Conservation (phyloP, 2,888 invertebrate species). For the Plagodis pulveraria region DNA sequence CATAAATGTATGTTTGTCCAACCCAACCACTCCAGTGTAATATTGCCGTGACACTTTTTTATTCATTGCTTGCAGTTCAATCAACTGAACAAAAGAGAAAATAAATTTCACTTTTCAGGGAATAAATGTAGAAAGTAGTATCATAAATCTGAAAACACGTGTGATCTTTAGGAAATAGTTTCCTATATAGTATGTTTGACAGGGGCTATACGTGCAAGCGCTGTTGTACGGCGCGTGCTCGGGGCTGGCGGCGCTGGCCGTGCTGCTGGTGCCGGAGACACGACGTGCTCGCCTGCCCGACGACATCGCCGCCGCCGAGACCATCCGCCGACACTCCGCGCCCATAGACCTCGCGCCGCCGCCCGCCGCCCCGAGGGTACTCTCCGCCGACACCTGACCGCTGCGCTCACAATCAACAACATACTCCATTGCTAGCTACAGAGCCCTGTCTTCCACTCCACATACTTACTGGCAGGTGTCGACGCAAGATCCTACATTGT, state of each 20-base stretch:
- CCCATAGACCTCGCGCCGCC: constrained; percentile 19
- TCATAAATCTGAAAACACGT: too few species aligned
- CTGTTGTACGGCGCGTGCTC: constrained; percentile 77
- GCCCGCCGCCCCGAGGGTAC: constrained; percentile 24
- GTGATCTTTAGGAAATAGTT: background rate
- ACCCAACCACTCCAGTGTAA: too few species aligned
- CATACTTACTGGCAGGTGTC: too few species aligned
- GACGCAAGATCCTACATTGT: too few species aligned
- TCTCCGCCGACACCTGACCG: constrained; percentile 46
- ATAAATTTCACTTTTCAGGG: too few species aligned
- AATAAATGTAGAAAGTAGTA: too few species aligned
- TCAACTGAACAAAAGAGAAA: too few species aligned
- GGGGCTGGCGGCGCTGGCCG: constrained; percentile 75
- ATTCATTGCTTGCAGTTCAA: too few species aligned
- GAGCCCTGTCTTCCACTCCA: too few species aligned
- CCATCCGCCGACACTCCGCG: constrained; percentile 21
- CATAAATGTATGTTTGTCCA: too few species aligned
- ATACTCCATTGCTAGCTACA: too few species aligned
- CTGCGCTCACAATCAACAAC: background rate
- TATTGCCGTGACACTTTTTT: too few species aligned
- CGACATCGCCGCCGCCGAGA: constrained; percentile 77
- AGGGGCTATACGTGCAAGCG: constrained; percentile 65
- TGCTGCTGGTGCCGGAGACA: constrained; percentile 86
- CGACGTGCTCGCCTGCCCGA: constrained; percentile 82
- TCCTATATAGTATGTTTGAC: constrained; percentile 15